Evolutionary conservation across 1,140 invertebrate species (phyloP).

Genomic region (Drosophila littoralis): DNA sequence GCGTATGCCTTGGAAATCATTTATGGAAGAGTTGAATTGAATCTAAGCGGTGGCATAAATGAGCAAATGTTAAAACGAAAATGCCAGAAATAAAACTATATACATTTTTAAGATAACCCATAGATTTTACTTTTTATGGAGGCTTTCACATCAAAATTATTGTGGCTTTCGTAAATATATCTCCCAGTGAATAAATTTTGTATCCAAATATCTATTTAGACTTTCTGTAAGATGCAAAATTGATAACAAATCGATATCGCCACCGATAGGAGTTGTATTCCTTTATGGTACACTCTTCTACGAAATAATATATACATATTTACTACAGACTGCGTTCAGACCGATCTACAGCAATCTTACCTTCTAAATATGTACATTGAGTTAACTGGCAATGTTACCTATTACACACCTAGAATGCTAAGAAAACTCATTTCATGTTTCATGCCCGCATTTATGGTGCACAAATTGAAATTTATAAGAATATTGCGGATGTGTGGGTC

Average conservation of each 20-base stretch:
- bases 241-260: too few species aligned
- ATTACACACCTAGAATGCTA: slow-evolving; percentile 15
- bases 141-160: neutral
- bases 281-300: too few species aligned
- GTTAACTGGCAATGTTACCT: neutral
- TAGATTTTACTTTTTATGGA: neutral
- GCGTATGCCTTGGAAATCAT: slow-evolving; percentile 34
- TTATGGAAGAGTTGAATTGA: slow-evolving; percentile 22
- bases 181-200: too few species aligned
- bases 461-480: slow-evolving; percentile 74
- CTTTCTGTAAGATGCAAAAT: too few species aligned
- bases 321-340: neutral
- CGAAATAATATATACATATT: neutral
- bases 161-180: neutral
- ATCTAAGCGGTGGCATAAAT: slow-evolving; percentile 17
- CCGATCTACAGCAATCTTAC: neutral
- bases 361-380: neutral
- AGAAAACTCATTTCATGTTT: slow-evolving; percentile 8
- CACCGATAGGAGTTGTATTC: too few species aligned
- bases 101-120: neutral
- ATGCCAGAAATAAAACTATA: neutral
- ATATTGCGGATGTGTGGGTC: slow-evolving; percentile 39
- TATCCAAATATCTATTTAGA: too few species aligned
- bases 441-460: slow-evolving; percentile 28
- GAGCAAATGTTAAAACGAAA: slow-evolving; percentile 6